These are phyloP conservation scores for Trachurus trachurus DNA, from an alignment of 2,797 vertebrate species.

Conservation along the genomic window DNA sequence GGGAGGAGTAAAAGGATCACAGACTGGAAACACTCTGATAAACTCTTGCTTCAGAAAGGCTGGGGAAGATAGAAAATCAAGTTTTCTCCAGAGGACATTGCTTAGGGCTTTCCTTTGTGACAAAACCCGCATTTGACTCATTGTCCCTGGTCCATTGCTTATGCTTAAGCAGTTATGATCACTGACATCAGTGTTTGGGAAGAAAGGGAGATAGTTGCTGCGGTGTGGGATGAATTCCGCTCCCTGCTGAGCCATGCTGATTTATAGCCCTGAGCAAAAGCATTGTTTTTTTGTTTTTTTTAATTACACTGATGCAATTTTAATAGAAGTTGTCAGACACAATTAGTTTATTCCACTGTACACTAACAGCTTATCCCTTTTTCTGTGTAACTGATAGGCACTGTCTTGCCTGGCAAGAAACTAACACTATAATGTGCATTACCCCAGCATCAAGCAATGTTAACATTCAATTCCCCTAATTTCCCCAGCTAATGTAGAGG, in stretches of 20 bases:
- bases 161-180: slow-evolving; percentile 73
- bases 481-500: slow-evolving; percentile 43
- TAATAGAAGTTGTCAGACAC: slow-evolving; percentile 54
- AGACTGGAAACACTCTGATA: slow-evolving; percentile 82
- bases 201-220: slow-evolving; percentile 63
- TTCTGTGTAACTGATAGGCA: slow-evolving; percentile 16
- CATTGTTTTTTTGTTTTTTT: slow-evolving; percentile 37
- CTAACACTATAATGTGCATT: slow-evolving; percentile 22
- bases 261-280: slow-evolving; percentile 67
- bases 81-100: slow-evolving; percentile 79
- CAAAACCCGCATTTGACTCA: slow-evolving; percentile 72
- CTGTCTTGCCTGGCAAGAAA: slow-evolving; percentile 15
- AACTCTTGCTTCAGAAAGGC: slow-evolving; percentile 76
- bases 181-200: slow-evolving; percentile 66
- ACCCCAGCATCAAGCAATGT: slow-evolving; percentile 33
- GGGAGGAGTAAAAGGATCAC: slow-evolving; percentile 83
- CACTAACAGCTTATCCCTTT: slow-evolving; percentile 11
- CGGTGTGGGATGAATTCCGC: slow-evolving; percentile 68
- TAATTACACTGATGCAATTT: slow-evolving; percentile 58
- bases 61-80: slow-evolving; percentile 76
- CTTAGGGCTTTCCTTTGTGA: slow-evolving; percentile 76
- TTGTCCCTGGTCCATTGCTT: slow-evolving; percentile 69
- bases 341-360: slow-evolving; percentile 35
- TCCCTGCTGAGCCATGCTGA: slow-evolving; percentile 71
- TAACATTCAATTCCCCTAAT: slow-evolving; percentile 33